Conservation (phyloP, 2,797 vertebrate species). For the Balearica regulorum region DNA sequence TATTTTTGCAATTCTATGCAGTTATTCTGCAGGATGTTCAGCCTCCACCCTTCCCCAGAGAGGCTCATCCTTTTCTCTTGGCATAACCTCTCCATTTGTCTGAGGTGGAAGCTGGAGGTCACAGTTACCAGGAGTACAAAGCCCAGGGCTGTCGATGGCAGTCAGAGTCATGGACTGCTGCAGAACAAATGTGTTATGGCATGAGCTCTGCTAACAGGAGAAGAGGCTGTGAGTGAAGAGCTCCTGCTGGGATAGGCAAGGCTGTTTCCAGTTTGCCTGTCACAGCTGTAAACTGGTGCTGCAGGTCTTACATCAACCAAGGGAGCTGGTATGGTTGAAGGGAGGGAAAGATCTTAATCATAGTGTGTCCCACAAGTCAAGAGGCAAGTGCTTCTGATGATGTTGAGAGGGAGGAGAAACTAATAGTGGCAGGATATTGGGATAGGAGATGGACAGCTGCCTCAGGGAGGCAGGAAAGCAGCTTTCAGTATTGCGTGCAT, state of each 20-base stretch:
- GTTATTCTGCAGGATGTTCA: neutral
- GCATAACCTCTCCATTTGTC: neutral
- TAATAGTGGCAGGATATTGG: neutral
- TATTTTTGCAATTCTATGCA: neutral
- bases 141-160: neutral
- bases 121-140: neutral
- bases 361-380: accelerated
- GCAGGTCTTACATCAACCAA: neutral
- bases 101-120: neutral
- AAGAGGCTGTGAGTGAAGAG: neutral
- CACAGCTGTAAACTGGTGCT: neutral
- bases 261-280: neutral
- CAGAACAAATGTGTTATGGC: neutral
- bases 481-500: neutral
- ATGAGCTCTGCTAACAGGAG: neutral
- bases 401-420: neutral
- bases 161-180: neutral
- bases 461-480: neutral
- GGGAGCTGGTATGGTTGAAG: neutral
- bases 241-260: neutral
- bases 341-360: neutral
- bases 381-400: neutral
- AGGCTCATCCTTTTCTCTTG: neutral
- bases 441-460: neutral
- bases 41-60: neutral